phyloP scores from a whole-genome alignment of 2,888 invertebrate species.

The Pristionchus exspectatus region DNA sequence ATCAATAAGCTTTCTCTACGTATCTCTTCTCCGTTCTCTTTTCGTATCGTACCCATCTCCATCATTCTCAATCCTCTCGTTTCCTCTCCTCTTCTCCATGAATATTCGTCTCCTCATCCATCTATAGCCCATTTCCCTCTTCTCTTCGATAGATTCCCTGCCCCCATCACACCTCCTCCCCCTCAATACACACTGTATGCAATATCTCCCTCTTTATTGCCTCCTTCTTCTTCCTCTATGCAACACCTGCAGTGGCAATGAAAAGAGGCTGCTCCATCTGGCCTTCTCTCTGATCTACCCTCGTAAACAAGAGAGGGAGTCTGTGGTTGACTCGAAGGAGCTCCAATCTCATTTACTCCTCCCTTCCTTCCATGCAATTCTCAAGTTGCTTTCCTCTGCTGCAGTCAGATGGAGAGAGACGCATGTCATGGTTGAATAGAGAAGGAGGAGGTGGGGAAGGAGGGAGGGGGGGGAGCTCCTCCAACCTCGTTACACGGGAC shows the following conservation, averaged over 20 bases:
- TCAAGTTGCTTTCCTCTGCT: not conserved
- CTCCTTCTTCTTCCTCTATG: not conserved
- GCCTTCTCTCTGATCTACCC: not conserved
- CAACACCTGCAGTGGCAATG: slow-evolving; percentile 5
- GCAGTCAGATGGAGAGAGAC: slow-evolving; percentile 19
- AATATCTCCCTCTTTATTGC: not conserved
- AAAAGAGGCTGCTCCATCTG: slow-evolving; percentile 14
- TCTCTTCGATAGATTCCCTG: not conserved
- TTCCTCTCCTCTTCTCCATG: not conserved
- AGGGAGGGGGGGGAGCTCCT: not conserved
- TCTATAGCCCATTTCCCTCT: not conserved
- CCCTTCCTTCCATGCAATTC: not conserved
- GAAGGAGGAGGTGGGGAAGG: not conserved
- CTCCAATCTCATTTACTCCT: slow-evolving; percentile 26
- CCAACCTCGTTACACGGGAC: not conserved
- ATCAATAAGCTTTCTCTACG: not conserved
- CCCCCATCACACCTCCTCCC: not conserved
- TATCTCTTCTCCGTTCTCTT: not conserved
- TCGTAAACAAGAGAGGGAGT: slow-evolving; percentile 23
- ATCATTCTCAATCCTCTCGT: not conserved
- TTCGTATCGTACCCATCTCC: not conserved
- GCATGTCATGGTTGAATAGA: not conserved
- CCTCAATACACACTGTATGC: slow-evolving; percentile 13
- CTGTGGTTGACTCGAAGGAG: not conserved
- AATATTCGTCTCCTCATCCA: not conserved